These are phyloP conservation scores for Pedionomus torquatus DNA, from an alignment of 2,113 vertebrate species.

Conservation along the genomic window DNA sequence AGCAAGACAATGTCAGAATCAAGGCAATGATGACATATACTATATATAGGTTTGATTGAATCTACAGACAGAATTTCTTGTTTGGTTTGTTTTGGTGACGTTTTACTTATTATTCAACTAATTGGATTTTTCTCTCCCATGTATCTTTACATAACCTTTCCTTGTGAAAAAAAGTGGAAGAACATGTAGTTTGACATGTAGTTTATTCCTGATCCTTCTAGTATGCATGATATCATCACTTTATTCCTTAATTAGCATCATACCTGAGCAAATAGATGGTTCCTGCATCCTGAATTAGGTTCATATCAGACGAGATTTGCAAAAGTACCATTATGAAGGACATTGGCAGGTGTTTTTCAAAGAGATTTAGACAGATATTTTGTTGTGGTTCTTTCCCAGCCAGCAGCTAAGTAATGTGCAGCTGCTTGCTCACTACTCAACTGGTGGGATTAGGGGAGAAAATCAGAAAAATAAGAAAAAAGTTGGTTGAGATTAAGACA, in stretches of 20 bases:
- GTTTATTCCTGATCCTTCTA: neutral
- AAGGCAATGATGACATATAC: neutral
- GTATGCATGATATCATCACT: accelerated
- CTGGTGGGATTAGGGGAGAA: neutral
- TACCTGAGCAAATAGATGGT: neutral
- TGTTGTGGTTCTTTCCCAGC: neutral
- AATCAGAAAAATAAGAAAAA: neutral
- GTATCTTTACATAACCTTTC: neutral
- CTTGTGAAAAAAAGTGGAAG: neutral
- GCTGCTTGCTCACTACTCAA: neutral
- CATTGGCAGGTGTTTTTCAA: neutral
- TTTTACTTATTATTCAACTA: neutral
- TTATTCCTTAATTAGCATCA: neutral
- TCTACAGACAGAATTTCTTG: neutral
- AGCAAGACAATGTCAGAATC: neutral
- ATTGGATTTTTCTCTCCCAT: neutral
- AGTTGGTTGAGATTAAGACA: neutral
- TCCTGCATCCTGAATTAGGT: neutral
- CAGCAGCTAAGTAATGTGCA: neutral
- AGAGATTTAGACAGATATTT: neutral
- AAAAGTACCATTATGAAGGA: neutral
- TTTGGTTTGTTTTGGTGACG: neutral
- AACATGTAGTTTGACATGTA: neutral
- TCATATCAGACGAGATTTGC: neutral
- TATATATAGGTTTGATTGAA: neutral